These are phyloP conservation scores for Drosophila quadrilineata DNA, from an alignment of 1,140 invertebrate species.

Conservation along the genomic window DNA sequence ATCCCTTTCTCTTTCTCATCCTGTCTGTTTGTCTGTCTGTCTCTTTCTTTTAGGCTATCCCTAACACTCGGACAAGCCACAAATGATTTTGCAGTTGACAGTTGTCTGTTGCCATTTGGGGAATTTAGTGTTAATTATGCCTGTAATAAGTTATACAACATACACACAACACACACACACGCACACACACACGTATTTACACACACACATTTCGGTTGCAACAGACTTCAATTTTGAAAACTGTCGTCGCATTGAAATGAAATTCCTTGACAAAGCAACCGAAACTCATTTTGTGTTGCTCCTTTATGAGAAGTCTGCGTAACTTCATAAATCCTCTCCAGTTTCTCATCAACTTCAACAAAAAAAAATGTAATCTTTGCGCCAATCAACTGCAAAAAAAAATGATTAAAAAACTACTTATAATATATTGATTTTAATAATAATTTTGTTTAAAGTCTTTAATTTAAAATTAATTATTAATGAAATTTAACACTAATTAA, in stretches of 20 bases:
- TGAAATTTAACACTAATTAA: no score
- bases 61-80: slow-evolving; percentile 36
- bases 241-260: slow-evolving; percentile 2
- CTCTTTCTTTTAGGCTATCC: background rate
- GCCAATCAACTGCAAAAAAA: no score
- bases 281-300: background rate
- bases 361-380: no score
- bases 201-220: background rate
- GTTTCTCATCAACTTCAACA: background rate
- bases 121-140: slow-evolving; percentile 75
- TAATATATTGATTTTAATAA: no score
- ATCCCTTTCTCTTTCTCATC: background rate
- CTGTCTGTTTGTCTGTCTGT: background rate
- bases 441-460: no score
- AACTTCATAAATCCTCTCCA: background rate
- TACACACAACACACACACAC: slow-evolving; percentile 13
- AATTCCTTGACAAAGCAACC: background rate
- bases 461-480: no score
- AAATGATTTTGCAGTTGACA: slow-evolving; percentile 72
- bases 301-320: background rate
- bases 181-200: background rate
- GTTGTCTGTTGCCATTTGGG: slow-evolving; percentile 66
- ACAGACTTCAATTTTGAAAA: slow-evolving; percentile 14
- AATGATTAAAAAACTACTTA: no score
- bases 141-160: slow-evolving; percentile 70